Base-by-base conservation (phyloP, 2,797 vertebrate genomes). In the Taeniopygia guttata region DNA sequence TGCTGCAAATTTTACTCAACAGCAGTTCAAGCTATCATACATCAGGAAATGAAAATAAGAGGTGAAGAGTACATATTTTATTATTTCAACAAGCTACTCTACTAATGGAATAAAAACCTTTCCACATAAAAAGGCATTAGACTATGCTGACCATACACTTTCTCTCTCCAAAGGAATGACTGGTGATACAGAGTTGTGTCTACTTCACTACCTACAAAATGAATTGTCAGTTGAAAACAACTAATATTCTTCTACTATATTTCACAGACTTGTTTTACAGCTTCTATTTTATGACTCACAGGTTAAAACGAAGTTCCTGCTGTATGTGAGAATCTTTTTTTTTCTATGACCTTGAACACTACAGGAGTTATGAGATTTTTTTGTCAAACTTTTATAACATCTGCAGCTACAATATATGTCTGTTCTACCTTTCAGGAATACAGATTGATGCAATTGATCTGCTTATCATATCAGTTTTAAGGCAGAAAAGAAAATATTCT, bases 1-100 rank as follows among this genome's bases (percentile, higher is more conserved):
- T 93, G 58, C 91, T 81, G 85, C 85, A 93, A 94, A 96, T 97
- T 95, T 97, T 96, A 95, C 94, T 96, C 96, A 93, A 94, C 72
- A 94, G 87, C 87, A 95, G 89, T 96, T 94, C 84, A 89, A 94
- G 59, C 75, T 73, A 95, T 90, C 85, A 86, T 87, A 95, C 60
- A 91, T 87, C 88, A 95, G 89, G 86, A 96, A 96, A 95, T 93
- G 83, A 94, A 97, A 97, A 96, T 95, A 95, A 85, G 90, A 95
- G 90, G 83, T 93, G 93, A 95, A 87, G 85, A 91, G 87, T 90
- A 95, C 83, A 91, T 94, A 87, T 89, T 95, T 96, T 95, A 96
- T 94, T 95, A 95, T 95, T 96, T 96, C 94, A 95, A 89, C 78
- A 87, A 84, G 74, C 60, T 90, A 90, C 58, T 76, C 58, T 79